phyloP scores from a whole-genome alignment of 2,113 vertebrate genomes.

The Bettongia penicillata region DNA sequence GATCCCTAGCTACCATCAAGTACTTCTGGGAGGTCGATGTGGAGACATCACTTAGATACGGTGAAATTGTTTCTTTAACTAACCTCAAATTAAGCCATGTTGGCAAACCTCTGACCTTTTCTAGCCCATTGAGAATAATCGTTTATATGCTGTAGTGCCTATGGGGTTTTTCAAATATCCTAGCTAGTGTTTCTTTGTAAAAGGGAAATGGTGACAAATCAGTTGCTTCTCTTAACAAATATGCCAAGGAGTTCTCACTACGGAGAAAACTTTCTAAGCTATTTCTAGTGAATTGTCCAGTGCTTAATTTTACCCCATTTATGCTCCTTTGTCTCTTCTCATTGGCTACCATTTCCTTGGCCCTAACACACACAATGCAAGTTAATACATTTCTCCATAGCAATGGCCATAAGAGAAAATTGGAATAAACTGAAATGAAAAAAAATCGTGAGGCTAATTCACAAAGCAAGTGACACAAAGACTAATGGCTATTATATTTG shows the following conservation, averaged over 20 bases:
- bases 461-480: constrained; percentile 53
- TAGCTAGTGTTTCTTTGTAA: background rate
- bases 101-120: constrained; percentile 10
- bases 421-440: constrained; percentile 44
- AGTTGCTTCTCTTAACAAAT: constrained; percentile 23
- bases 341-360: background rate
- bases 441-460: constrained; percentile 26
- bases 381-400: constrained; percentile 43
- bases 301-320: constrained; percentile 35
- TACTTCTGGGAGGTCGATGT: background rate
- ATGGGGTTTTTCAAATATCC: background rate
- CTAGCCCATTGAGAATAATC: background rate
- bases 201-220: background rate
- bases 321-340: constrained; percentile 43
- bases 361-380: background rate
- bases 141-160: background rate
- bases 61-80: background rate
- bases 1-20: background rate
- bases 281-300: background rate
- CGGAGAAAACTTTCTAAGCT: background rate
- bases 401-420: constrained; percentile 42
- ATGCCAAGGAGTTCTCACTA: constrained; percentile 10
- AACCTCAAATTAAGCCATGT: constrained; percentile 23
- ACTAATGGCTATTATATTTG: constrained; percentile 54
- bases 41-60: background rate